Base-by-base conservation (phyloP, 2,113 vertebrate species). In the Ariopsis seemanni region DNA sequence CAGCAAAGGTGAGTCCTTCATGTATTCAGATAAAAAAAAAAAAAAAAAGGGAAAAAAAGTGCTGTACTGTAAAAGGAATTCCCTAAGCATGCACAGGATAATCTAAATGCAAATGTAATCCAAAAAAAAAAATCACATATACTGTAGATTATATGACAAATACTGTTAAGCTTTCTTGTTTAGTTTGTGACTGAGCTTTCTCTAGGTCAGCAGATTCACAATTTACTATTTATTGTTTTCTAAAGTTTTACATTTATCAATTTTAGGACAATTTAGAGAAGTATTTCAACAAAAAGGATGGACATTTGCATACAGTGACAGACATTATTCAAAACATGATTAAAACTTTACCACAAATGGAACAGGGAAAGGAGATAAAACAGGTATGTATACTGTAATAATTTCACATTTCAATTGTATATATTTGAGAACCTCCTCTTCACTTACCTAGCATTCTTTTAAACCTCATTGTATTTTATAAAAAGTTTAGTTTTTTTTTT, bases 211-310 rank as follows among this genome's bases (percentile, higher is more conserved):
- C 15, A 65, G 52, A 72, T 72, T 50, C 25, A 81, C 48, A 52
- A 42, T 42, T 50, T 55, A 74, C 78, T 75, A 27, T 82, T 15
- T 5, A 53, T 55, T 30, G 18, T 10, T 30, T 79, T 79, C 53
- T 22, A 83, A 78, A 53, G 12, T 15, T 17, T 60, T 14, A 62
- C 11, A 62, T 82, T 82, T 84, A 4, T 34, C 42, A 52, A 69
- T 81, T 91, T 22, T 52, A 95, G 94, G 89, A 5, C 0, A 1
- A 30, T 60, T 75, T 94, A 0, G 90, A 87, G 72, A 82, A 15
- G 1, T 93, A 94, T 87, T 94, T 95, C 90, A 90, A 52, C 69
- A 65, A 65, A 0, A 7, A 63, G 0, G 77, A 53, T 34, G 53
- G 4, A 6, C 12, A 79, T 8, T 7, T 86, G 3, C 5, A 65